phyloP scores from a whole-genome alignment of 2,113 vertebrate genomes.

The Gymnorhina tibicen region DNA sequence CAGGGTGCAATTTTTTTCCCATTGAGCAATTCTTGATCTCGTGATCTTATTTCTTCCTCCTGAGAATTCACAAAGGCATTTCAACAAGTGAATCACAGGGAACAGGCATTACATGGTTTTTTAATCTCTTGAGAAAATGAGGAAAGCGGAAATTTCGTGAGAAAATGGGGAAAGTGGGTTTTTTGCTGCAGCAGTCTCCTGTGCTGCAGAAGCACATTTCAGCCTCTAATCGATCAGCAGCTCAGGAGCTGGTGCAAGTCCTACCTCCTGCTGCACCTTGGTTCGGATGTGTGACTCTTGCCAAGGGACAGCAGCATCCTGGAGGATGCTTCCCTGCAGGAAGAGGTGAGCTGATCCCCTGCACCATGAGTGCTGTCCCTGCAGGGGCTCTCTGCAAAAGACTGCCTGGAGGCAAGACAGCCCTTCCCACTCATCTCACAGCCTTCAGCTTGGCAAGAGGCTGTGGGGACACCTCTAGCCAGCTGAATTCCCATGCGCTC shows the following conservation, averaged over 20 bases:
- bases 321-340: not conserved
- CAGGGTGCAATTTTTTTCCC: not conserved
- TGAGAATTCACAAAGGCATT: not conserved
- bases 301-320: not conserved
- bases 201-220: not conserved
- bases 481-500: not conserved
- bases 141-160: not conserved
- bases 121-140: not conserved
- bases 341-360: not conserved
- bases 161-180: not conserved
- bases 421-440: not conserved
- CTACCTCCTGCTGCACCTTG: not conserved
- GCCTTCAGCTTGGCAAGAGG: not conserved
- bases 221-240: not conserved
- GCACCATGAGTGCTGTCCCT: fast-evolving
- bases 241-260: not conserved
- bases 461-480: not conserved
- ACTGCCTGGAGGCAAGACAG: not conserved
- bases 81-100: not conserved
- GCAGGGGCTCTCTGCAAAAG: not conserved
- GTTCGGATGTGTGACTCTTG: not conserved
- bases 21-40: not conserved
- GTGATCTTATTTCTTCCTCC: not conserved
- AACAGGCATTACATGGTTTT: not conserved
- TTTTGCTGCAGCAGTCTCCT: not conserved